Evolutionary conservation across 1,140 invertebrate genomes (phyloP).

Genomic region (Manduca sexta): DNA sequence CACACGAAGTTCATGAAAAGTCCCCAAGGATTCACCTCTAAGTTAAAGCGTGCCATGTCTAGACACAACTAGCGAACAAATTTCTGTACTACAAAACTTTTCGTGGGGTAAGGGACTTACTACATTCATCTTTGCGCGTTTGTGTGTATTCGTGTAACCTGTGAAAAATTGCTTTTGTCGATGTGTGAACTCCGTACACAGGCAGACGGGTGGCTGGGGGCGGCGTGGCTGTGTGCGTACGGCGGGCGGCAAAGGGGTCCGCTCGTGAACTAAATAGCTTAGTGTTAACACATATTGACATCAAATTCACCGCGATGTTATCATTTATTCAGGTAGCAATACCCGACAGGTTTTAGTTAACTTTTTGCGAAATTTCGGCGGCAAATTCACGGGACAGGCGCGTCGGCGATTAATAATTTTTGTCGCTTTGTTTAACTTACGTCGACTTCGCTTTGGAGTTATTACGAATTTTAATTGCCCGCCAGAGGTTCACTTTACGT

Average conservation of each 20-base stretch:
- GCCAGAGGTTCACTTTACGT: conserved; percentile 24
- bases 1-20: conserved; percentile 47
- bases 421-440: conserved; percentile 62
- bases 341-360: conserved; percentile 55
- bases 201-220: conserved; percentile 19
- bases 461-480: conserved; percentile 63
- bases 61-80: conserved; percentile 70
- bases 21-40: conserved; percentile 59
- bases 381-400: conserved; percentile 16
- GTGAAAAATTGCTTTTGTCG: conserved; percentile 67
- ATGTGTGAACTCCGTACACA: conserved; percentile 47
- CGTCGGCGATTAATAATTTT: conserved; percentile 65
- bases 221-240: conserved; percentile 33
- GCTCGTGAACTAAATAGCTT: conserved; percentile 73
- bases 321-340: conserved; percentile 70
- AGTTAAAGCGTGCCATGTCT: conserved; percentile 69
- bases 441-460: conserved; percentile 56
- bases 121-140: conserved; percentile 41
- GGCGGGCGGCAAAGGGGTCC: conserved; percentile 42
- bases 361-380: conserved; percentile 43
- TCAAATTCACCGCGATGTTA: conserved; percentile 72
- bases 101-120: conserved; percentile 60
- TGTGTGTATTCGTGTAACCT: conserved; percentile 56
- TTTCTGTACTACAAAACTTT: conserved; percentile 69
- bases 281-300: conserved; percentile 74